phyloP scores from a whole-genome alignment of 2,113 vertebrate genomes.

The Phylloscopus whistleri region DNA sequence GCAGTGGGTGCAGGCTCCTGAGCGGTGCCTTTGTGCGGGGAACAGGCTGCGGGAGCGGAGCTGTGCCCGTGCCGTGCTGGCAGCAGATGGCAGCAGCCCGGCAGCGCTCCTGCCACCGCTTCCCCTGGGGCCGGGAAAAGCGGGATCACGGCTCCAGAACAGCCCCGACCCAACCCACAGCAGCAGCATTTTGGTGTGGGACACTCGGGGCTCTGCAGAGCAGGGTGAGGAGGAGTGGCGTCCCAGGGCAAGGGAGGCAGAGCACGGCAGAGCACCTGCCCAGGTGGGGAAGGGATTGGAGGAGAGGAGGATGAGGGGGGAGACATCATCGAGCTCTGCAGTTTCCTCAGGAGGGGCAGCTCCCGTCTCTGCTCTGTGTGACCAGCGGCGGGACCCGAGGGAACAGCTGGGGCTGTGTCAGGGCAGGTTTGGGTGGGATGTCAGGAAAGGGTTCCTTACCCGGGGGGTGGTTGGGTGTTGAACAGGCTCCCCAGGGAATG shows the following conservation, averaged over 20 bases:
- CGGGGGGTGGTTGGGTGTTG: not conserved
- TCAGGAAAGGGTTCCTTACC: not conserved
- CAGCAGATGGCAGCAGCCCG: conserved; percentile 38
- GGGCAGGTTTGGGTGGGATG: not conserved
- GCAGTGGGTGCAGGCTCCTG: accelerated
- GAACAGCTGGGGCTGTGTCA: not conserved
- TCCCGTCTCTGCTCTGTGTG: not conserved
- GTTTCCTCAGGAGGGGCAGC: not conserved
- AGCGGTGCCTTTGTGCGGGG: accelerated
- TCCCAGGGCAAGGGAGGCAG: not conserved
- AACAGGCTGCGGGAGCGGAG: not conserved
- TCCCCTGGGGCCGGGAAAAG: accelerated
- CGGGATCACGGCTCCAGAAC: accelerated
- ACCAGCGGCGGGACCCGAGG: not conserved
- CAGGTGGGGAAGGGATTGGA: not conserved
- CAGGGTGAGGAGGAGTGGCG: not conserved
- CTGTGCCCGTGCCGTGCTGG: not conserved
- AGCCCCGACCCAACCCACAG: accelerated
- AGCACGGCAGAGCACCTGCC: not conserved
- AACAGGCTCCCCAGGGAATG: not conserved
- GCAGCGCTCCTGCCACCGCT: not conserved
- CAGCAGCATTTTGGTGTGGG: accelerated
- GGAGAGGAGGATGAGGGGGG: not conserved
- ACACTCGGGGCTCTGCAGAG: not conserved
- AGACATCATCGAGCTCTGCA: not conserved